phyloP scores from a whole-genome alignment of 2,888 invertebrate genomes.

The Idaea biselata region DNA sequence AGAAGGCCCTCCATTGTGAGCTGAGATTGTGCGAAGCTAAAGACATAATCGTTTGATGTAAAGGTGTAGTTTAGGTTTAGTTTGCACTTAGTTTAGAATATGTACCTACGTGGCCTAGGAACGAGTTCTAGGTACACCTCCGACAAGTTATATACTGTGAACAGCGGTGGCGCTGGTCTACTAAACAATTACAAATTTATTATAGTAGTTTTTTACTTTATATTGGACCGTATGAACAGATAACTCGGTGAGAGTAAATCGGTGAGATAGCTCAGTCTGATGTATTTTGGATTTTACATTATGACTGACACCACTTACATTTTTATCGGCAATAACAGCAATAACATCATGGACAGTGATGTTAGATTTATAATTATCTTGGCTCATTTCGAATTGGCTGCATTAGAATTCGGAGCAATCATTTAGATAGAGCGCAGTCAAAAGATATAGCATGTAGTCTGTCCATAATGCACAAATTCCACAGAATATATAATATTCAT shows the following conservation, averaged over 20 bases:
- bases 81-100: too few relatives aligned
- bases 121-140: neutral
- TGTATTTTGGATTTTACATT: neutral
- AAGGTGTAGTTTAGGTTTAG: neutral
- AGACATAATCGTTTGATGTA: neutral
- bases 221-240: too few relatives aligned
- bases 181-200: too few relatives aligned
- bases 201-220: too few relatives aligned
- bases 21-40: neutral
- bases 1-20: neutral
- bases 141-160: neutral
- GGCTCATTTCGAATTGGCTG: neutral
- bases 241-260: too few relatives aligned
- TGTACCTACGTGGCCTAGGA: too few relatives aligned
- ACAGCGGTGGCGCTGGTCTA: neutral
- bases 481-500: too few relatives aligned
- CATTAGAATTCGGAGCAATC: neutral
- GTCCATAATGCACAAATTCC: too few relatives aligned
- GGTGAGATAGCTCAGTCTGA: neutral
- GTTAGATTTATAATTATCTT: slow-evolving; percentile 1
- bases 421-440: neutral
- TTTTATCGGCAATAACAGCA: neutral
- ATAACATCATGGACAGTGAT: neutral
- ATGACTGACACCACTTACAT: neutral
- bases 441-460: too few relatives aligned